Evolutionary conservation across 2,113 vertebrate species (phyloP), one percentile per base, ranked within the genome.

Genomic region (Rhadina sibilatrix): DNA sequence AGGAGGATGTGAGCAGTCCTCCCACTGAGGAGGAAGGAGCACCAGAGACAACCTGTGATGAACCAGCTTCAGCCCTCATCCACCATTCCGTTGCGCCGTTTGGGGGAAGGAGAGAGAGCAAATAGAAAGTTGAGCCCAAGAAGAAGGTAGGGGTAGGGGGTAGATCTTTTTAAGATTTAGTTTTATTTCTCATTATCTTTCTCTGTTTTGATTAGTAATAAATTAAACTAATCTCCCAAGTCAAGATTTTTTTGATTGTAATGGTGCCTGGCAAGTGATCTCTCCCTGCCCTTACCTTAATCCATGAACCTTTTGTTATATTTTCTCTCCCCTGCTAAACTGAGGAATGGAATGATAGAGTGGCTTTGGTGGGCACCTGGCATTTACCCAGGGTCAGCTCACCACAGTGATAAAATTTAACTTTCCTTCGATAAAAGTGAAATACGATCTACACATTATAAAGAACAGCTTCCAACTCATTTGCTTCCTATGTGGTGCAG

Each of bases 51-150:
- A 24, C 6, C 9, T 15, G 13, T 14, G 24, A 17, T 70, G 40
- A 70, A 20, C 5, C 20, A 33, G 1, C 15, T 24, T n/a, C 49
- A 52, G 15, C 10, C 8, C 5, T 15, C 42, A 17, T 31, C 28
- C 20, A 31, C 42, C 9, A 16, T 20, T 28, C 20, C 8, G 2
- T 28, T 44, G 28, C 9, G 11, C 28, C 0, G 0, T 14, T 31
- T 30, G 4, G 8, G 27, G 21, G 20, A 23, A 77, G 21, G 9
- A 59, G 15, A 38, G 4, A 59, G 30, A 65, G 15, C 6, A 52
- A 64, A 57, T 7, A 5, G 3, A 25, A 64, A 64, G 8, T 2
- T 35, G 27, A 53, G 22, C 12, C 50, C 11, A 24, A 30, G 44
- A 52, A 38, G 14, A 40, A 54, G 11, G 7, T 11, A 22, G 14